phyloP scores from a whole-genome alignment of 2,797 vertebrate species.

The Xyrichtys novacula region DNA sequence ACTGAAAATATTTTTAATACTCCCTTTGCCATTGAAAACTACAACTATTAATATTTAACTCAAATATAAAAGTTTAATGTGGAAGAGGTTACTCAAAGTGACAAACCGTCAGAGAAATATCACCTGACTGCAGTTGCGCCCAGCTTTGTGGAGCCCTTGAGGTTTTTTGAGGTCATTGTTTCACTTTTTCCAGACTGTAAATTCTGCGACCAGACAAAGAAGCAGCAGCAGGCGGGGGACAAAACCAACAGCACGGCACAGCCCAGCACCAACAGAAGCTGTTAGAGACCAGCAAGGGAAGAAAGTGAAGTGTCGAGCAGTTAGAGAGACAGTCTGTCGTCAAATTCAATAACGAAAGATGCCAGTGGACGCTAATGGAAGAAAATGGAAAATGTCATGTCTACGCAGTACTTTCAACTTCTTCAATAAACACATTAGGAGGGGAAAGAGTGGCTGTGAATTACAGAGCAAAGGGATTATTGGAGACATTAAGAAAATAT shows the following conservation, averaged over 20 bases:
- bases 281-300: background rate
- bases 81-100: background rate
- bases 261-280: background rate
- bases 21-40: background rate
- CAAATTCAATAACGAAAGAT: background rate
- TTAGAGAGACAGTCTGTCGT: background rate
- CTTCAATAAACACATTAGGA: background rate
- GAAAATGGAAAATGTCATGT: background rate
- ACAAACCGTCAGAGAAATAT: background rate
- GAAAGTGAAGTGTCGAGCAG: background rate
- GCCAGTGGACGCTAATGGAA: background rate
- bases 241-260: background rate
- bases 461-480: background rate
- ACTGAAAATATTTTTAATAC: background rate
- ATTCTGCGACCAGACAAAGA: background rate
- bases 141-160: background rate
- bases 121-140: background rate
- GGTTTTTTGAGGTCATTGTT: background rate
- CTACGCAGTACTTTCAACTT: background rate
- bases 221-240: background rate
- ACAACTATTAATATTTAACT: slow-evolving; percentile 1
- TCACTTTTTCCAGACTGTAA: background rate
- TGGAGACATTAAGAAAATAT: background rate
- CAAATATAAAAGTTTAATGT: background rate
- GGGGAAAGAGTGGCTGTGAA: background rate